Base-by-base conservation (phyloP, 1,140 invertebrate genomes). In the Ceratoteleas bidentatus region DNA sequence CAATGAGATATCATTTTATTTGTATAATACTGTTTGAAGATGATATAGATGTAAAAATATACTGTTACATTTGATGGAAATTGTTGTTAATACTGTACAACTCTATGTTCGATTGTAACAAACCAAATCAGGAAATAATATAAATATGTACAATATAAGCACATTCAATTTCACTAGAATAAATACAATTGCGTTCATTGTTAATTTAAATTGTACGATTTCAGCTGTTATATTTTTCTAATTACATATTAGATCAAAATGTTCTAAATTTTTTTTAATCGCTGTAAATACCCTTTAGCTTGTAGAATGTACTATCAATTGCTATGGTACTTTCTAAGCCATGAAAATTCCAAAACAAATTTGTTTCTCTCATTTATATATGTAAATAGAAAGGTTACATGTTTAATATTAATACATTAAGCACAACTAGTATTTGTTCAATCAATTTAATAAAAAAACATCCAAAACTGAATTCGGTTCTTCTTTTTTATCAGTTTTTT, bases 41-140 rank as follows among this genome's bases (percentile, higher is more conserved):
- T 4, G 5, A 15, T 50, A 16, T 16, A 50, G n/a, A n/a, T 16
- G 14, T 15, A 50, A 50, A n/a, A n/a, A n/a, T n/a, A n/a, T 11
- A 50, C 8, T 61, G 43, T 61, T 58, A 11, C 16, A 62, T 56
- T 73, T 62, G 13, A 73, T 62, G 52, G 62, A 13, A 64, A 57
- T 49, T 13, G 57, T 57, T 4, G 6, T 62, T 6, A 9, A 56
- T 52, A 45, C 32, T 62, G 40, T 56, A 40, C n/a, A 38, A 73
- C 69, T 62, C 69, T 62, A 64, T 73, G 69, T 73, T 73, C 69
- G 69, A 62, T 73, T 62, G 14, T 72, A 36, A 72, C 2, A 62
- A 62, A 54, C 10, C n/a, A 53, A 54, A 54, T 45, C 32, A 62
- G 16, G 38, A 62, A 61, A 62, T 34, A 45, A 11, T 61, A 40